Evolutionary conservation across 2,113 vertebrate genomes (phyloP).

Genomic region (pig (Sus scrofa)): DNA sequence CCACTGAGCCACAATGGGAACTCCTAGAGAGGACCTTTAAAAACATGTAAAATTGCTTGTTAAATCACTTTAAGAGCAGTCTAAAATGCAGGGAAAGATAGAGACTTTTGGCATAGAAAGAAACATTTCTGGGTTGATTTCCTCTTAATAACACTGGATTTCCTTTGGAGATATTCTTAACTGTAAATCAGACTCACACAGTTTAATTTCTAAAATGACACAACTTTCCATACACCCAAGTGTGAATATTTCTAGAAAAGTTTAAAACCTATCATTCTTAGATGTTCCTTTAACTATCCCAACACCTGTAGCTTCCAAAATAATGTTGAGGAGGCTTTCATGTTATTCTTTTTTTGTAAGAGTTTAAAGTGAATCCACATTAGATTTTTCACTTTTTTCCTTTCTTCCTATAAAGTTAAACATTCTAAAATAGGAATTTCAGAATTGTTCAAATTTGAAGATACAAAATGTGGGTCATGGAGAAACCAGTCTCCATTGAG

Average conservation of each 20-base stretch:
- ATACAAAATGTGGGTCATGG: not conserved
- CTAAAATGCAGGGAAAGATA: not conserved
- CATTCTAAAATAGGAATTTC: conserved; percentile 41
- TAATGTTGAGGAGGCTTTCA: not conserved
- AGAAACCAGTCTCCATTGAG: not conserved
- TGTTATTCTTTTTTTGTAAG: not conserved
- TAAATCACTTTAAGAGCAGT: not conserved
- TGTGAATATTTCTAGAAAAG: not conserved
- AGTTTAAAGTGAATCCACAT: conserved; percentile 32
- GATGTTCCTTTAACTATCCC: not conserved
- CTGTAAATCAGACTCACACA: not conserved
- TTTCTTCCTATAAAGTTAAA: conserved; percentile 11
- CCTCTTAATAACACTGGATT: not conserved
- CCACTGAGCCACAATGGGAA: too few species aligned
- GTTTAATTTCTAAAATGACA: conserved; percentile 15
- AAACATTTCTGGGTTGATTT: not conserved
- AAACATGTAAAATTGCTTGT: not conserved
- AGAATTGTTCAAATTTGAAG: not conserved
- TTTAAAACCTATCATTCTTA: not conserved
- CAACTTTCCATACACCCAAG: not conserved
- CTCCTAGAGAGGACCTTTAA: not conserved
- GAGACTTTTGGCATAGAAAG: not conserved
- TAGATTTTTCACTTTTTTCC: not conserved
- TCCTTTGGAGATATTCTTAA: not conserved
- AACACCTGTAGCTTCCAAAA: not conserved